These are phyloP conservation scores for Colossoma macropomum DNA, from an alignment of 2,113 vertebrate species.

Conservation along the genomic window DNA sequence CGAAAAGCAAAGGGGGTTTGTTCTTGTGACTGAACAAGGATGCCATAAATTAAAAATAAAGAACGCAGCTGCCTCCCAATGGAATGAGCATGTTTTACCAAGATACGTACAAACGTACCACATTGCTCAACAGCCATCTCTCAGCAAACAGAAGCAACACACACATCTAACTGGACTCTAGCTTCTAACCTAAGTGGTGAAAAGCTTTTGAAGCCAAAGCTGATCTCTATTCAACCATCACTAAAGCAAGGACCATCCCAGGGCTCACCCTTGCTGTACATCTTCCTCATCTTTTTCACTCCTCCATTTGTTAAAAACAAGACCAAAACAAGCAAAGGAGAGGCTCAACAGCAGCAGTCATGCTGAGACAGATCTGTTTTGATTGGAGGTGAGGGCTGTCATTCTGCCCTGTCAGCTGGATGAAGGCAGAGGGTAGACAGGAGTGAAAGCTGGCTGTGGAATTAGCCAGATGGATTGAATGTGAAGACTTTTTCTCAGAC, in stretches of 20 bases:
- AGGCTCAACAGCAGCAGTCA: not conserved
- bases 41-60: constrained; percentile 57
- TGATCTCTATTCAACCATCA: not conserved
- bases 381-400: constrained; percentile 42
- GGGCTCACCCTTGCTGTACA: not conserved
- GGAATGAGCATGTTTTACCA: constrained; percentile 57
- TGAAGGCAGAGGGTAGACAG: constrained; percentile 26
- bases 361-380: constrained; percentile 28
- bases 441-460: constrained; percentile 46
- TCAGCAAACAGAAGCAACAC: not conserved
- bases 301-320: constrained; percentile 5
- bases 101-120: constrained; percentile 14
- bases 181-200: not conserved
- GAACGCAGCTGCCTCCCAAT: constrained; percentile 55
- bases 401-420: constrained; percentile 48
- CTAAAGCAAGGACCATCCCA: not conserved
- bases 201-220: not conserved
- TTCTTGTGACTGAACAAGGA: constrained; percentile 55
- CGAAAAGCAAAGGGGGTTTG: constrained; percentile 50
- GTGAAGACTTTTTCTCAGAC: constrained; percentile 18
- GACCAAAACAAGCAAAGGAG: not conserved
- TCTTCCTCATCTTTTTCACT: not conserved
- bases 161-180: not conserved
- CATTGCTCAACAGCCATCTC: not conserved
- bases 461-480: constrained; percentile 52